Evolutionary conservation across 2,888 invertebrate genomes (phyloP).

Genomic region (Xestoiulus laeticollis): DNA sequence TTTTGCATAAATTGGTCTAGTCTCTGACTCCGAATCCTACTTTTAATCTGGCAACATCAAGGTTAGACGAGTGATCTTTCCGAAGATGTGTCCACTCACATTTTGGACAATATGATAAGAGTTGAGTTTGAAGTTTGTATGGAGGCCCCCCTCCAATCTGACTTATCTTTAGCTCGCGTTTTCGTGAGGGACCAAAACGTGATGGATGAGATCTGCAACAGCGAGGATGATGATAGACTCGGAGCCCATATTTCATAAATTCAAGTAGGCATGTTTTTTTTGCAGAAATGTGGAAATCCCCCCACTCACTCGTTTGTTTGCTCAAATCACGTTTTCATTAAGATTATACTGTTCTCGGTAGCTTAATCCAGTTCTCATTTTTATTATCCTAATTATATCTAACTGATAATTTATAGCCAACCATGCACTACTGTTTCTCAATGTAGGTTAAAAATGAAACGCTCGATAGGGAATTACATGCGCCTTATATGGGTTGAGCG

Average conservation of each 20-base stretch:
- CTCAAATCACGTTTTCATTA: slow-evolving; percentile 46
- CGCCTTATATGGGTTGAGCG: slow-evolving; percentile 2
- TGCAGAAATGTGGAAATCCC: slow-evolving; percentile 12
- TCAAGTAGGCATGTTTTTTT: slow-evolving; percentile 15
- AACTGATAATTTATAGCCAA: slow-evolving; percentile 44
- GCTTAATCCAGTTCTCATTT: slow-evolving; percentile 43
- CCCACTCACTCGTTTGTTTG: slow-evolving; percentile 43
- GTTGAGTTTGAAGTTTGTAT: slow-evolving; percentile 21
- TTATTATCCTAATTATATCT: slow-evolving; percentile 49
- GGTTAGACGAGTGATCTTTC: slow-evolving; percentile 21
- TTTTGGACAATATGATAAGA: slow-evolving; percentile 21
- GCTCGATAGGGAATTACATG: slow-evolving; percentile 10
- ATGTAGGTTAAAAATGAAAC: slow-evolving; percentile 27
- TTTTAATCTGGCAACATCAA: slow-evolving; percentile 32
- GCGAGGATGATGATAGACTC: slow-evolving; percentile 20
- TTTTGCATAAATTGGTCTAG: slow-evolving; percentile 28
- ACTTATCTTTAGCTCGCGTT: background rate
- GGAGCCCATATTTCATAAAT: slow-evolving; percentile 22
- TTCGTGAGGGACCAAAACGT: slow-evolving; percentile 41
- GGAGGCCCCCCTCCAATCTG: slow-evolving; percentile 1
- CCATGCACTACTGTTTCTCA: background rate
- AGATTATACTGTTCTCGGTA: slow-evolving; percentile 39
- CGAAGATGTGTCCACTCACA: slow-evolving; percentile 29
- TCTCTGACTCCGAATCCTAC: slow-evolving; percentile 29
- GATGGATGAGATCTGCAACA: slow-evolving; percentile 34